phyloP scores from a whole-genome alignment of 2,113 vertebrate genomes.

The Glareola pratincola region DNA sequence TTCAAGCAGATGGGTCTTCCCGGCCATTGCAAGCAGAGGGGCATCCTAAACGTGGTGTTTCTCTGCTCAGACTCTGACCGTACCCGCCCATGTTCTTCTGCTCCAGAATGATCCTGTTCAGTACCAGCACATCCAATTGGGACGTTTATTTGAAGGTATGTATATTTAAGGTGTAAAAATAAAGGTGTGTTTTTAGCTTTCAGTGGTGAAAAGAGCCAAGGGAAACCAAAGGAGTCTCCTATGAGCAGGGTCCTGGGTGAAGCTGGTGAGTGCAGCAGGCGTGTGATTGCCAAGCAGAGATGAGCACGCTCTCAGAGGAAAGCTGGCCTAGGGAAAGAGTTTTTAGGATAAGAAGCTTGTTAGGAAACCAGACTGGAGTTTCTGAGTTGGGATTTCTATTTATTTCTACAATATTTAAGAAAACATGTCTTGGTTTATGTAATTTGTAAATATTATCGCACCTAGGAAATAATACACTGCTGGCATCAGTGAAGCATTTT shows the following conservation, averaged over 20 bases:
- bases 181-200: neutral
- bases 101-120: neutral
- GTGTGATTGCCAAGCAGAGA: neutral
- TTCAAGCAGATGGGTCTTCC: neutral
- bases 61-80: fast-evolving
- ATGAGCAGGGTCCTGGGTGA: neutral
- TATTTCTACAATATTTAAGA: neutral
- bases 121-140: neutral
- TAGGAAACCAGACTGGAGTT: neutral
- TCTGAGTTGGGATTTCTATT: neutral
- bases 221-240: fast-evolving
- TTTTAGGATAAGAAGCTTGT: neutral
- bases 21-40: fast-evolving
- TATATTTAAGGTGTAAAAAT: neutral
- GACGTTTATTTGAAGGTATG: neutral
- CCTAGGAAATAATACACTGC: neutral
- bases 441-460: neutral
- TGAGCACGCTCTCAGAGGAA: neutral
- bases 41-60: fast-evolving
- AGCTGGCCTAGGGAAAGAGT: neutral
- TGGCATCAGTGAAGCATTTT: neutral
- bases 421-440: neutral
- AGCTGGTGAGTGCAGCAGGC: neutral
- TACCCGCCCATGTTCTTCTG: fast-evolving
- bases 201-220: neutral